Evolutionary conservation across 2,797 vertebrate species (phyloP).

Genomic region (Muscicapa striata): DNA sequence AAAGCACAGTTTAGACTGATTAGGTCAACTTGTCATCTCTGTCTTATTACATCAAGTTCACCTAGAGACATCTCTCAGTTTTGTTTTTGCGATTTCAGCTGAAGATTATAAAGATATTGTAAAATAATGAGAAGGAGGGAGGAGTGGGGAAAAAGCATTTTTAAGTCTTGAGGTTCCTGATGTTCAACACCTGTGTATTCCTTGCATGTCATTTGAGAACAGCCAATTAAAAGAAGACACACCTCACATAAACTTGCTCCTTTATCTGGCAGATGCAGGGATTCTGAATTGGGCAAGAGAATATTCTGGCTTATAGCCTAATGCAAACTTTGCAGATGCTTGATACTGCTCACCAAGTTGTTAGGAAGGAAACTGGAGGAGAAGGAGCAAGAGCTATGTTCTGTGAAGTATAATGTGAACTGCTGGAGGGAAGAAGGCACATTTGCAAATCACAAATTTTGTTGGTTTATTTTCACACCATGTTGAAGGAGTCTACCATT

Average conservation of each 20-base stretch:
- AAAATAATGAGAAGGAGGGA: neutral
- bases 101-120: neutral
- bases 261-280: neutral
- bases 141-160: neutral
- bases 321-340: neutral
- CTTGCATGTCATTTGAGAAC: neutral
- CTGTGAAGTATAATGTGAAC: neutral
- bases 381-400: neutral
- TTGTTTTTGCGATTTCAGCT: neutral
- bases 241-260: neutral
- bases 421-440: neutral
- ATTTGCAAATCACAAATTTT: neutral
- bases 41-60: neutral
- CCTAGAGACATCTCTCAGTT: neutral
- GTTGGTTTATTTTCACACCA: neutral
- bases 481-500: neutral
- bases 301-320: neutral
- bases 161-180: neutral
- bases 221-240: neutral
- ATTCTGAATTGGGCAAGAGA: neutral
- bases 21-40: neutral
- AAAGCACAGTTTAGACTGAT: neutral
- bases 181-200: neutral
- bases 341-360: neutral
- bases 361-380: neutral